Conservation (phyloP, 2,888 invertebrate species). For the Tuta absoluta region DNA sequence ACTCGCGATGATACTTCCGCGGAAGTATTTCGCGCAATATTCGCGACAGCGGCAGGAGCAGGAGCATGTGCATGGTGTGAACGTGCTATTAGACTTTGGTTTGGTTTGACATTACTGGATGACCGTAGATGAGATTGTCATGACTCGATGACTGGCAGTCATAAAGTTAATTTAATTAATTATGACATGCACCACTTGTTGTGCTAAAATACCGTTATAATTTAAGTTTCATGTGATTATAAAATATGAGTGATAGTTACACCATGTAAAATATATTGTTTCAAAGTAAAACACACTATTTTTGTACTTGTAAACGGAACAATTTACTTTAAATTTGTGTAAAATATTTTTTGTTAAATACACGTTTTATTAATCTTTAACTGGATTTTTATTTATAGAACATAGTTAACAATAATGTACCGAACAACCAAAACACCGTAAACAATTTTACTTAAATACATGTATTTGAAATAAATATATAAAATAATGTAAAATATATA, state of each 20-base stretch:
- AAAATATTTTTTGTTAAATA: constrained; percentile 56
- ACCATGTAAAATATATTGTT: constrained; percentile 64
- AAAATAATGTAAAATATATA: not conserved
- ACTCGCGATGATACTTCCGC: too few species aligned
- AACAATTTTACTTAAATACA: constrained; percentile 16
- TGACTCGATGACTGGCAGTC: too few species aligned
- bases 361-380: constrained; percentile 44
- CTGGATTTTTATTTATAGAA: constrained; percentile 8
- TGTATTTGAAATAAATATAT: constrained; percentile 14
- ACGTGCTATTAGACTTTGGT: too few species aligned
- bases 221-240: constrained; percentile 56
- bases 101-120: too few species aligned
- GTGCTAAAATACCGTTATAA: constrained; percentile 39
- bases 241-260: constrained; percentile 51
- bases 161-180: too few species aligned
- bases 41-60: too few species aligned
- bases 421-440: not conserved
- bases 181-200: constrained; percentile 17
- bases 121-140: too few species aligned
- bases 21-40: too few species aligned
- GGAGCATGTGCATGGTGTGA: too few species aligned
- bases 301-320: constrained; percentile 66
- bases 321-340: constrained; percentile 50
- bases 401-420: not conserved
- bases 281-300: constrained; percentile 66